Evolutionary conservation across 2,888 invertebrate species (phyloP).

Genomic region (Scaptomyza polygonia): DNA sequence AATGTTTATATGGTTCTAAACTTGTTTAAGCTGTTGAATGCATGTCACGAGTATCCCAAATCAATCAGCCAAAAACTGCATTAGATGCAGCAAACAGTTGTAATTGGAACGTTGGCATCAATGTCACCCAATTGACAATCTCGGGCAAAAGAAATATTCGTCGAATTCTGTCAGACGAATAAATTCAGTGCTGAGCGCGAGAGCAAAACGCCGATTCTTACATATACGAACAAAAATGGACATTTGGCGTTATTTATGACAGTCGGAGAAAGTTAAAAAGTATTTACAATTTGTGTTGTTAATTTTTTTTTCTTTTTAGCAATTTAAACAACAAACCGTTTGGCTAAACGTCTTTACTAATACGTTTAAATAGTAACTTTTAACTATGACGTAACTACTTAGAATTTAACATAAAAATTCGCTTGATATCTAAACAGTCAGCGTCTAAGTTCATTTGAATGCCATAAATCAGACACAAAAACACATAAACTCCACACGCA

Average conservation of each 20-base stretch:
- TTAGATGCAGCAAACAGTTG: slow-evolving; percentile 5
- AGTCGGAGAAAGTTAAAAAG: background rate
- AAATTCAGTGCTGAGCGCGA: slow-evolving; percentile 43
- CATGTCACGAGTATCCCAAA: no score
- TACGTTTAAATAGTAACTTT: background rate
- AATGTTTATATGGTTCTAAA: no score
- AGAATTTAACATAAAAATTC: slow-evolving; percentile 50
- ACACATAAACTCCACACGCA: slow-evolving; percentile 10
- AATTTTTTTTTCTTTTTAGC: background rate
- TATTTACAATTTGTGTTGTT: slow-evolving; percentile 7
- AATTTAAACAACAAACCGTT: slow-evolving; percentile 28
- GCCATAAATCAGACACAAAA: slow-evolving; percentile 67
- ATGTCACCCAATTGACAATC: slow-evolving; percentile 57
- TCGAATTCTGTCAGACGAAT: slow-evolving; percentile 53
- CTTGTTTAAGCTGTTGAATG: no score
- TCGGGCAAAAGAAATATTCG: slow-evolving; percentile 17
- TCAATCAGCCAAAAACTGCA: slow-evolving; percentile 39
- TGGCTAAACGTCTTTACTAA: background rate
- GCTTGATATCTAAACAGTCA: slow-evolving; percentile 65
- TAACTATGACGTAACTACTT: background rate
- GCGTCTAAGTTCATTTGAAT: slow-evolving; percentile 74
- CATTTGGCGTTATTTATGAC: slow-evolving; percentile 5
- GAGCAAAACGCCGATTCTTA: background rate
- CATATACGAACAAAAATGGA: background rate
- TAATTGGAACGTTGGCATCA: slow-evolving; percentile 10